A percentile compares a stretch with the other conserved stretches of the same genome.
Conservation (phyloP, 2,888 invertebrate species). For the Apodemia mormo region DNA sequence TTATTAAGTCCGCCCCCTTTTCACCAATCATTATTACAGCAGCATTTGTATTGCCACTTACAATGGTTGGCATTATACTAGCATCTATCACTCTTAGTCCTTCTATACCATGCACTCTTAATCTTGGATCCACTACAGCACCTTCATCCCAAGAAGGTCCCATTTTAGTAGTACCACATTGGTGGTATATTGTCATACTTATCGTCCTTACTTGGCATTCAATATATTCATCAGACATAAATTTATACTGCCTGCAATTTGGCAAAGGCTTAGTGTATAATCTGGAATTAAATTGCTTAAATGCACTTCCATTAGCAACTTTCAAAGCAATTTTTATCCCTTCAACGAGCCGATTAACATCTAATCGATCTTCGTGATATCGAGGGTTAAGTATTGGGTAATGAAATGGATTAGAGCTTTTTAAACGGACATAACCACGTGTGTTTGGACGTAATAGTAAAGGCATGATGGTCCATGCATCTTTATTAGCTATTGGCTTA, state of each 20-base stretch:
- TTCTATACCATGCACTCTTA: slow-evolving; percentile 89
- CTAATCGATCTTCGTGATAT: slow-evolving; percentile 91
- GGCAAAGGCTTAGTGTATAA: slow-evolving; percentile 89
- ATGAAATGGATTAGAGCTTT: slow-evolving; percentile 91
- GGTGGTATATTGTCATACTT: slow-evolving; percentile 95
- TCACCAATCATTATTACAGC: slow-evolving; percentile 96
- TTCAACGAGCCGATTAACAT: slow-evolving; percentile 91
- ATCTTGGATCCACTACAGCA: slow-evolving; percentile 91
- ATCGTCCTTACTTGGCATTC: slow-evolving; percentile 93
- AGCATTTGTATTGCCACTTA: slow-evolving; percentile 94
- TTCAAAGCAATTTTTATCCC: slow-evolving; percentile 89
- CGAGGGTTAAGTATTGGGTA: slow-evolving; percentile 95
- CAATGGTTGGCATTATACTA: slow-evolving; percentile 93
- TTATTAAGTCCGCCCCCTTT: slow-evolving; percentile 92
- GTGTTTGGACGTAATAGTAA: slow-evolving; percentile 90
- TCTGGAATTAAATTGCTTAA: slow-evolving; percentile 90
- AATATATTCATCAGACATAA: slow-evolving; percentile 90
- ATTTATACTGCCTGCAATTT: slow-evolving; percentile 87
- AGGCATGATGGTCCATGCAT: slow-evolving; percentile 93
- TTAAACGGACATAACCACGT: slow-evolving; percentile 88
- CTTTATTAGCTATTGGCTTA: slow-evolving; percentile 88
- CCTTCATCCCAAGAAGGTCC: slow-evolving; percentile 88
- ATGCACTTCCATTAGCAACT: slow-evolving; percentile 88
- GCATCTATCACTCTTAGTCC: slow-evolving; percentile 92
- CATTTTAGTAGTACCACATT: slow-evolving; percentile 94